Evolutionary conservation across 2,888 invertebrate genomes (phyloP).

Genomic region (Harpalus rubripes): DNA sequence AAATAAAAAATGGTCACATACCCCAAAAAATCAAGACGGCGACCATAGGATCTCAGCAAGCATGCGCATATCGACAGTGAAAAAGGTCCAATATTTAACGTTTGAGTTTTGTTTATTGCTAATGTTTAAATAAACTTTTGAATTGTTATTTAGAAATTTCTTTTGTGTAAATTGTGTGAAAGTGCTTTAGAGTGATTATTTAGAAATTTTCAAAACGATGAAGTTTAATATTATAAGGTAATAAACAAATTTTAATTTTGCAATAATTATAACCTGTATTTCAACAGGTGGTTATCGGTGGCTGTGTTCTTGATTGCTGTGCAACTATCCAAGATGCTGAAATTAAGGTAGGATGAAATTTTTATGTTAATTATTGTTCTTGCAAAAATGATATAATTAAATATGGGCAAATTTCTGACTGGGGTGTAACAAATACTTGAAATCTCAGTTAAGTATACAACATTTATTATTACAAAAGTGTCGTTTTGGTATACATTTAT

Average conservation of each 20-base stretch:
- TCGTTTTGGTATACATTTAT: no score
- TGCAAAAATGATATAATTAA: not conserved
- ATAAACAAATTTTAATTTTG: not conserved
- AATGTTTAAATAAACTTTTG: not conserved
- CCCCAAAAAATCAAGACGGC: no score
- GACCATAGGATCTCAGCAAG: no score
- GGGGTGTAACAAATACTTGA: not conserved
- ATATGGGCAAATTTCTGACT: no score
- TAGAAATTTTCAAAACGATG: no score
- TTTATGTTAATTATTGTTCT: not conserved
- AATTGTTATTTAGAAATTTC: not conserved
- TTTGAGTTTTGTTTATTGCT: not conserved
- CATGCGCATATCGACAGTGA: no score
- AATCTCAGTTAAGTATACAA: no score
- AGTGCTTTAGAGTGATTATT: no score
- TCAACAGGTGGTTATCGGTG: constrained; percentile 85
- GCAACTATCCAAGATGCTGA: constrained; percentile 82
- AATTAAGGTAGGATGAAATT: constrained; percentile 82
- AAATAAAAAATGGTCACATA: no score
- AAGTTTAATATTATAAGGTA: not conserved
- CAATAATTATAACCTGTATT: not conserved
- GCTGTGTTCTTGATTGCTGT: constrained; percentile 87
- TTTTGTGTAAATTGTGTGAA: not conserved
- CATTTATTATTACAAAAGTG: no score
- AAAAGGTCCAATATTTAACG: no score